Percentiles rank a stretch among this genome's conserved stretches.
These are phyloP conservation scores for Tribolium madens DNA, from an alignment of 1,140 invertebrate species.

Conservation along the genomic window DNA sequence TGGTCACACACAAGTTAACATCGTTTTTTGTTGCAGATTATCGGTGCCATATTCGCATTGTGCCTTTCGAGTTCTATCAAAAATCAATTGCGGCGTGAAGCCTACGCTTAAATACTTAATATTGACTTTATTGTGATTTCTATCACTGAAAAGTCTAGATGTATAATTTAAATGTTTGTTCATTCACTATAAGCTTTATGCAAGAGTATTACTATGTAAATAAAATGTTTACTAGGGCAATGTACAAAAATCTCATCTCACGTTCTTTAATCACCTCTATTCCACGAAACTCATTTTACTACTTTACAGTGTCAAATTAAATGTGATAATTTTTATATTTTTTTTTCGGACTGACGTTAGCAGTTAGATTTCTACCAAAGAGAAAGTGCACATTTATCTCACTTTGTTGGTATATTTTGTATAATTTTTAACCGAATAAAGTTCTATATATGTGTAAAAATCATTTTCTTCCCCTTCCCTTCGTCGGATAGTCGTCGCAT, in stretches of 20 bases:
- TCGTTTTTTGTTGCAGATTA: conserved; percentile 58
- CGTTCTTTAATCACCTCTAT: conserved; percentile 16
- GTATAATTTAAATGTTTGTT: conserved; percentile 11
- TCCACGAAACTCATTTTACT: neutral
- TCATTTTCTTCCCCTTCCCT: neutral
- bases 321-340: conserved; percentile 40
- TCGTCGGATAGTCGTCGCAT: neutral
- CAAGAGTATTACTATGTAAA: conserved; percentile 40
- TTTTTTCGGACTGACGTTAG: conserved; percentile 6
- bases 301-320: conserved; percentile 33
- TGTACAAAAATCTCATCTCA: conserved; percentile 12
- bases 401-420: conserved; percentile 19
- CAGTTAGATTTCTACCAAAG: conserved; percentile 17
- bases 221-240: conserved; percentile 10
- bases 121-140: no score
- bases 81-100: conserved; percentile 47
- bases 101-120: conserved; percentile 51
- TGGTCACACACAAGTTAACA: neutral
- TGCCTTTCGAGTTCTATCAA: conserved; percentile 52
- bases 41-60: conserved; percentile 53
- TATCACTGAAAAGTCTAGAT: neutral
- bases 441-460: conserved; percentile 9
- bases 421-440: conserved; percentile 34
- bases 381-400: conserved; percentile 1
- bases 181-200: conserved; percentile 24